Base-by-base conservation (phyloP, 2,113 vertebrate species). In the Macheiramphus alcinus region DNA sequence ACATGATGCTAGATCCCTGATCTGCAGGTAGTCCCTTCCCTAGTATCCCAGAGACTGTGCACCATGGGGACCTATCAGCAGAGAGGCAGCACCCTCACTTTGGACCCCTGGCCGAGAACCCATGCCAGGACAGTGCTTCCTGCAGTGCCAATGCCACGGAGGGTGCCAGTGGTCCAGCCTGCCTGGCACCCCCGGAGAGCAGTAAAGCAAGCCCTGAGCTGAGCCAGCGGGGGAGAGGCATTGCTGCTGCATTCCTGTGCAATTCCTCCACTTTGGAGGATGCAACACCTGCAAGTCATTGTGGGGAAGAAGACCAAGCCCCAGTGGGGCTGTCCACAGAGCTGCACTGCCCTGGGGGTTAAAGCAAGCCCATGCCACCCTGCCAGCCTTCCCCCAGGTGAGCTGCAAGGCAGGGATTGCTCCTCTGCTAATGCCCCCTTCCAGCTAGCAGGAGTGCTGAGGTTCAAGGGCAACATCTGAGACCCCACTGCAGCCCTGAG, bases 151-250 rank as follows among this genome's bases (percentile, higher is more conserved):
- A 7, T 4, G 14, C 8, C 32, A 27, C 0, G 1, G 38, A 80
- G 12, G 6, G 0, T 42, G 43, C 31, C 43, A 55, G 16, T 14
- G 53, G 8, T 42, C 25, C 10, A 36, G 29, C 8, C 43, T 73
- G 47, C 32, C 16, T 27, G 0, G 0, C 0, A 0, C 3, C 2
- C 23, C 34, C 0, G 0, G 6, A 56, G 6, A 72, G 10, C 25
- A 45, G 29, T 29, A 55, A 68, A 56, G 12, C 42, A 90, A 80
- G 34, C 26, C 16, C 16, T 67, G 38, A 68, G 38, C 10, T n/a
- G 32, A 80, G 16, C 14, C 9, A 11, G 21, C 2, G 1, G 6
- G 4, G 4, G 3, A 15, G 20, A 61, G 4, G 13, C 1, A 3
- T 34, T 73, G 17, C 50, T 65, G 16, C 55, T 66, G 50, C 1